Base-by-base conservation (phyloP, 2,797 vertebrate genomes). In the Austrolebias charrua region DNA sequence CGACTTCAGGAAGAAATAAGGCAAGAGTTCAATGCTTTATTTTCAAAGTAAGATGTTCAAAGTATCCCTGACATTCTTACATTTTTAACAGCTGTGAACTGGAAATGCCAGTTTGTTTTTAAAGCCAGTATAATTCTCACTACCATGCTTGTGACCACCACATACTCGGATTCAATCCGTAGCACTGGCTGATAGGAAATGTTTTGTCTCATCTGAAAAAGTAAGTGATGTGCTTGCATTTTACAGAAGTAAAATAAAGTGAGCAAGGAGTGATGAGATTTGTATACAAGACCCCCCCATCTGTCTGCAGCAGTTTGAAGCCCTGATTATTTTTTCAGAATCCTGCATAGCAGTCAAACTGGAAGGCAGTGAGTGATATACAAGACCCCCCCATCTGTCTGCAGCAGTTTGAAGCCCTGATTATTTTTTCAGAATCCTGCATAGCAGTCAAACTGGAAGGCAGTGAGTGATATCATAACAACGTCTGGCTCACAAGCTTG, bases 381-480 rank as follows among this genome's bases (percentile, higher is more conserved):
- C 31, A 10, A 71, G 43, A 64, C 72, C 59, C n/a, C n/a, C 55
- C 69, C 69, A 50, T 73, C 65, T 73, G 73, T 43, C 54, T 44
- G 24, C 55, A 46, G 50, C 55, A 64, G 64, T 9, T 50, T 2
- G 16, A 8, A 38, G 44, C 45, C 19, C 45, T 24, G 55, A 76
- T 85, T 57, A 33, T 67, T 50, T 56, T n/a, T 64, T 49, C 67
- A 51, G 49, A 13, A 49, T 46, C 40, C 11, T 42, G 51, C 29
- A 48, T 58, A 48, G 45, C 55, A 53, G 50, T 80, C 61, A 52
- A 65, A 57, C 76, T 61, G 64, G 31, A 79, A 64, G 85, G 76
- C 77, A 20, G 18, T 35, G 60, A 78, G 65, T 78, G 86, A 86
- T 77, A 86, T 73, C 63, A 79, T 51, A 83, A 81, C 82, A 66